phyloP scores from a whole-genome alignment of 2,113 vertebrate genomes.

The Climacteris rufus region DNA sequence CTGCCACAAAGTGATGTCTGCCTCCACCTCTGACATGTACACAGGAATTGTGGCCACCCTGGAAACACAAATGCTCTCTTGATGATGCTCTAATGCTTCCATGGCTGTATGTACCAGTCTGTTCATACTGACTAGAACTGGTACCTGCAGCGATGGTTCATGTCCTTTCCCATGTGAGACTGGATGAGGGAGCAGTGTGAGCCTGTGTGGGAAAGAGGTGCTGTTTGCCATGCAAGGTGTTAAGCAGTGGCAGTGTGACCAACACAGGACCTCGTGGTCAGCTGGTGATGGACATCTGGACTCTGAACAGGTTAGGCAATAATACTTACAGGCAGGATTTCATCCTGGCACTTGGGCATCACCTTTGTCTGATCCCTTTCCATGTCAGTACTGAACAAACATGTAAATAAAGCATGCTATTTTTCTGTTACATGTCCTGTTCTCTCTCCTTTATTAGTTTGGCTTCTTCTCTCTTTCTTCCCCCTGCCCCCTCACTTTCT shows the following conservation, averaged over 20 bases:
- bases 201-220: fast-evolving
- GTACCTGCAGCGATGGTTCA: neutral
- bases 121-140: neutral
- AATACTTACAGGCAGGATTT: neutral
- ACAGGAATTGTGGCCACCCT: neutral
- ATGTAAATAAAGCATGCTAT: neutral
- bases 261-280: neutral
- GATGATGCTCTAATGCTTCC: neutral
- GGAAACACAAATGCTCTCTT: neutral
- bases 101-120: neutral
- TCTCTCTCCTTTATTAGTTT: neutral
- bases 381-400: neutral
- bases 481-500: fast-evolving
- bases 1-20: neutral
- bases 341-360: neutral
- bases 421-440: neutral
- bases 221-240: neutral
- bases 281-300: fast-evolving
- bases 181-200: neutral
- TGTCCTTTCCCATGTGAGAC: neutral
- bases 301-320: neutral
- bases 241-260: fast-evolving
- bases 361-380: neutral
- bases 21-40: neutral
- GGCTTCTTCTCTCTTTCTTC: neutral